These are phyloP conservation scores for Tiliqua scincoides DNA, from an alignment of 2,113 vertebrate species.

Conservation along the genomic window DNA sequence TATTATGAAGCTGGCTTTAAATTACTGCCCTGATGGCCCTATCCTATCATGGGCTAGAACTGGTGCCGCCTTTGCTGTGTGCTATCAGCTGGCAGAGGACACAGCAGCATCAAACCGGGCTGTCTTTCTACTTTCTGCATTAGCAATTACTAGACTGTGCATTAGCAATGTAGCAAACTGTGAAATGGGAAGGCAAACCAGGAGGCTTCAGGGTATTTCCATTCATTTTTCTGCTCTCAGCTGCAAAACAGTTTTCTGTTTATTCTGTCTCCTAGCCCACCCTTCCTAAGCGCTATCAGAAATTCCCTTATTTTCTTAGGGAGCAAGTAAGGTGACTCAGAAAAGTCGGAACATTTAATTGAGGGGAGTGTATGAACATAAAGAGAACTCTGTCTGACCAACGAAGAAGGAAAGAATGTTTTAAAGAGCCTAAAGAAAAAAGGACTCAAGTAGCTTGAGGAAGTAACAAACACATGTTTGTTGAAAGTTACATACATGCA, in stretches of 20 bases:
- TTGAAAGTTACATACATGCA: neutral
- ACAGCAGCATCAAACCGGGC: fast-evolving
- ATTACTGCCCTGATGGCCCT: too few relatives aligned
- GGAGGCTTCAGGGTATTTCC: neutral
- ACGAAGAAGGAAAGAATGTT: constrained; percentile 17
- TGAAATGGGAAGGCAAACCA: neutral
- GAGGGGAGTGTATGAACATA: constrained; percentile 28
- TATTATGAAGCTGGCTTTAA: too few relatives aligned
- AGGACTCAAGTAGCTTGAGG: neutral
- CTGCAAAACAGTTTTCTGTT: neutral
- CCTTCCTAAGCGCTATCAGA: neutral
- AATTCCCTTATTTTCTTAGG: neutral
- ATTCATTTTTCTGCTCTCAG: neutral
- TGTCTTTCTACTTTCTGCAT: neutral
- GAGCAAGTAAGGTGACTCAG: neutral
- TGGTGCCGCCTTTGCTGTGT: too few relatives aligned
- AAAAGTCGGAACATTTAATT: neutral
- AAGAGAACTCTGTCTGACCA: constrained; percentile 13
- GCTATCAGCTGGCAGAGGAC: too few relatives aligned
- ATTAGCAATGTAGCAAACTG: neutral
- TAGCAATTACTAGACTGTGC: too few relatives aligned
- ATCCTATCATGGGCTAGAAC: too few relatives aligned
- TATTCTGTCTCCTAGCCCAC: neutral
- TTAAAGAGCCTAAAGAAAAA: neutral
- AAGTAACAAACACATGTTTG: neutral